Percentiles rank a stretch among this genome's conserved stretches.
phyloP scores from a whole-genome alignment of 2,888 invertebrate genomes.

The Stratiomys singularior region DNA sequence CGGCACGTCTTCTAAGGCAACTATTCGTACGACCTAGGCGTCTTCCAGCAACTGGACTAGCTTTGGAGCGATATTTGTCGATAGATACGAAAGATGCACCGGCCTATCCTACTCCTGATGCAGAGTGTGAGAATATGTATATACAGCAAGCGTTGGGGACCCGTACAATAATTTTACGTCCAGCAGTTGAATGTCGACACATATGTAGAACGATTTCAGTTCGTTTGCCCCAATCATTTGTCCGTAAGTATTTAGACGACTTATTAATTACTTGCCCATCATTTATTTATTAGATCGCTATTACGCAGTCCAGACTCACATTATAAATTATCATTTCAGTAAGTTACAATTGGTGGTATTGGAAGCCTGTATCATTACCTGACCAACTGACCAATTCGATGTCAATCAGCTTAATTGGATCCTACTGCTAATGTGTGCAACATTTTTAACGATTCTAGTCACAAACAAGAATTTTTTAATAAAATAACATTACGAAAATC shows the following conservation, averaged over 20 bases:
- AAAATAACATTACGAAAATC: background rate
- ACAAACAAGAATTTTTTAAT: slow-evolving; percentile 31
- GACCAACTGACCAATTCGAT: slow-evolving; percentile 69
- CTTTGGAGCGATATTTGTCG: slow-evolving; percentile 80
- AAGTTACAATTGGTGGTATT: slow-evolving; percentile 82
- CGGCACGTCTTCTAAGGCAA: slow-evolving; percentile 76
- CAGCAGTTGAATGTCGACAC: slow-evolving; percentile 79
- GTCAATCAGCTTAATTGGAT: slow-evolving; percentile 73
- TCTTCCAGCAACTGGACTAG: slow-evolving; percentile 78
- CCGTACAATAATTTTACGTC: slow-evolving; percentile 76
- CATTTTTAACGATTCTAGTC: slow-evolving; percentile 46
- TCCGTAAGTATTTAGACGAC: slow-evolving; percentile 73
- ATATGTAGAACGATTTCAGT: slow-evolving; percentile 78
- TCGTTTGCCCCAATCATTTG: slow-evolving; percentile 76
- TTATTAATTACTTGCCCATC: too few species aligned
- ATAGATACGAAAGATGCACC: slow-evolving; percentile 77
- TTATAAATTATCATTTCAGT: slow-evolving; percentile 72
- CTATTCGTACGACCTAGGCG: slow-evolving; percentile 78
- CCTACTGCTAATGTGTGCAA: slow-evolving; percentile 69
- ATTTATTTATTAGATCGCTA: too few species aligned
- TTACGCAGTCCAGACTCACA: background rate
- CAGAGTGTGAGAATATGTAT: slow-evolving; percentile 85
- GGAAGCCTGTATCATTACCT: slow-evolving; percentile 76
- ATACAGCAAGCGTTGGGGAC: slow-evolving; percentile 78
- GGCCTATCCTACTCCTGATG: slow-evolving; percentile 77